A percentile compares a stretch with the other conserved stretches of the same genome.
phyloP scores from a whole-genome alignment of 1,140 invertebrate genomes.

The Mamestra configurata region DNA sequence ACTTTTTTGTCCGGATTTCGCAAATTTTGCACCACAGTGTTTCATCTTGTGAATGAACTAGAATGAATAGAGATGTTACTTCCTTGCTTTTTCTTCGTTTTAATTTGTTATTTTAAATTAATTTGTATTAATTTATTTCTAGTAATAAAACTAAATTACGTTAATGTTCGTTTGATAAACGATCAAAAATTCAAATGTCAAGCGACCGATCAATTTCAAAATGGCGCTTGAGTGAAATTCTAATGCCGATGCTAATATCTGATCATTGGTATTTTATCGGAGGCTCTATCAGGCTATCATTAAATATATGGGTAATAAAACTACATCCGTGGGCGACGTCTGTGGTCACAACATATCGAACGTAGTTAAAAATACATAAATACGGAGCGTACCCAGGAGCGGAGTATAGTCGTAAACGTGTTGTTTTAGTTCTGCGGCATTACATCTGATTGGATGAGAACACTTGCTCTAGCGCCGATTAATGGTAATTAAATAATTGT shows the following conservation, averaged over 20 bases:
- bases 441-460: constrained; percentile 11
- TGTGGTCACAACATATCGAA: constrained; percentile 44
- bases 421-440: constrained; percentile 2
- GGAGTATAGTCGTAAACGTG: constrained; percentile 22
- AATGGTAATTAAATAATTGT: constrained; percentile 35
- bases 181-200: constrained; percentile 34
- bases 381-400: constrained; percentile 25
- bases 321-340: constrained; percentile 33
- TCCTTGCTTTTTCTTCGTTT: background rate
- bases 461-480: constrained; percentile 10
- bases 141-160: constrained; percentile 6
- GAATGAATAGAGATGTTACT: constrained; percentile 12
- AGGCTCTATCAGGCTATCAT: constrained; percentile 18
- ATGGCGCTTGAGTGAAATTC: constrained; percentile 34
- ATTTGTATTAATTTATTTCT: constrained; percentile 1
- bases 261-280: constrained; percentile 39
- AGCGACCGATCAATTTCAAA: constrained; percentile 32
- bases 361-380: constrained; percentile 47
- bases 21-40: constrained; percentile 26
- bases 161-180: constrained; percentile 13
- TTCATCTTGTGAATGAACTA: constrained; percentile 16
- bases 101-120: background rate
- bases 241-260: constrained; percentile 40
- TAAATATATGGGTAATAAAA: constrained; percentile 49
- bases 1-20: constrained; percentile 26